Evolutionary conservation across 2,888 invertebrate genomes (phyloP).

Genomic region (Pammene aurita): DNA sequence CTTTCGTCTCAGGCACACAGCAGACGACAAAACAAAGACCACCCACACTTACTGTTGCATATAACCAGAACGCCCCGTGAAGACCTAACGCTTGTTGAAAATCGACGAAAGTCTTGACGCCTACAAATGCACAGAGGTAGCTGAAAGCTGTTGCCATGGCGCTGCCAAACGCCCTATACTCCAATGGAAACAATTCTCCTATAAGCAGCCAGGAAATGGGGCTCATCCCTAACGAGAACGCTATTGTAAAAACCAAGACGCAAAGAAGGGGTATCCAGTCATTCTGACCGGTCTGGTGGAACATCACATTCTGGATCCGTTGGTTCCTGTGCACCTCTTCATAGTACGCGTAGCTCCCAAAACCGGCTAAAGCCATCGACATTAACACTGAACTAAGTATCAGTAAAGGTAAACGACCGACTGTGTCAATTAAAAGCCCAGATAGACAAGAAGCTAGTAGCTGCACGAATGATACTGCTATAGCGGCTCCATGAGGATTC

Average conservation of each 20-base stretch:
- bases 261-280: conserved; percentile 93
- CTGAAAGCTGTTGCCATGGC: conserved; percentile 94
- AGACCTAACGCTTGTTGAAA: conserved; percentile 89
- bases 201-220: conserved; percentile 94
- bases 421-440: conserved; percentile 92
- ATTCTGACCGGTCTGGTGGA: conserved; percentile 84
- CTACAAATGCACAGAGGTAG: conserved; percentile 93
- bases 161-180: conserved; percentile 93
- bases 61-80: conserved; percentile 94
- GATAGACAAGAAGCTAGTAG: conserved; percentile 92
- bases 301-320: conserved; percentile 78
- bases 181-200: conserved; percentile 92
- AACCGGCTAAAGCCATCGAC: conserved; percentile 93
- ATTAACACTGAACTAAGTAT: conserved; percentile 93
- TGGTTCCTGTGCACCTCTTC: conserved; percentile 86
- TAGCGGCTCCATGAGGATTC: conserved; percentile 92
- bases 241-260: conserved; percentile 92
- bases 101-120: conserved; percentile 93
- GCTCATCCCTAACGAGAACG: conserved; percentile 93
- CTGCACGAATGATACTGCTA: conserved; percentile 93
- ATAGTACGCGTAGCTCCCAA: conserved; percentile 93
- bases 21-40: conserved; percentile 93
- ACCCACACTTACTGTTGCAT: conserved; percentile 91
- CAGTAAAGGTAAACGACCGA: conserved; percentile 91
- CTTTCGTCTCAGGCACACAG: conserved; percentile 95